phyloP scores from a whole-genome alignment of 2,113 vertebrate genomes.

The Amblyornis subalaris region DNA sequence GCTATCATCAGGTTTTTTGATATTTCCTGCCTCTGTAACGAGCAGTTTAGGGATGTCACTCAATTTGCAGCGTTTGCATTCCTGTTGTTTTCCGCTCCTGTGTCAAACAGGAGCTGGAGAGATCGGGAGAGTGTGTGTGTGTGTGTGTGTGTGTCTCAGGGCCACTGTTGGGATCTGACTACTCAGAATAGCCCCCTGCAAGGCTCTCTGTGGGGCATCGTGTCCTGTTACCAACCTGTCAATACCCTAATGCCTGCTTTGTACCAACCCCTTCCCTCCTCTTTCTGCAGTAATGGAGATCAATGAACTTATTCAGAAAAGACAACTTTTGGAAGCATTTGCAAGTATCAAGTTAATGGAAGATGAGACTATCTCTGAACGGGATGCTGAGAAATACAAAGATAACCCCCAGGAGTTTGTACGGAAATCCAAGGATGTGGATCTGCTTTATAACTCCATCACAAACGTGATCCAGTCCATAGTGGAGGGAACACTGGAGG shows the following conservation, averaged over 20 bases:
- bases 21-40: neutral
- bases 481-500: slow-evolving; percentile 59
- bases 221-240: neutral
- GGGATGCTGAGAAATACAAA: slow-evolving; percentile 16
- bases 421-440: slow-evolving; percentile 67
- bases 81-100: neutral
- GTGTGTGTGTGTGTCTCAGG: no score
- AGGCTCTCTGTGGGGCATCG: neutral
- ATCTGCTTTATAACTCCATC: slow-evolving; percentile 70
- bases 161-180: neutral
- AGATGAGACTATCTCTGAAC: slow-evolving; percentile 33
- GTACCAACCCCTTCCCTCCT: neutral
- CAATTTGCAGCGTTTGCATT: neutral
- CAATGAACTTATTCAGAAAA: slow-evolving; percentile 72
- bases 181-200: neutral
- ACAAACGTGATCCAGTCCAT: slow-evolving; percentile 14
- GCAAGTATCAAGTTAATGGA: slow-evolving; percentile 63
- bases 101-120: neutral
- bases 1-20: neutral
- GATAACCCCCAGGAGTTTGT: slow-evolving; percentile 50
- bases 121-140: no score
- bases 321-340: slow-evolving; percentile 69
- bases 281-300: slow-evolving; percentile 63
- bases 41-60: neutral
- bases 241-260: neutral